A percentile compares a stretch with the other conserved stretches of the same genome.
These are phyloP conservation scores for Mormoops blainvillei DNA, from an alignment of 2,113 vertebrate genomes.

Conservation along the genomic window DNA sequence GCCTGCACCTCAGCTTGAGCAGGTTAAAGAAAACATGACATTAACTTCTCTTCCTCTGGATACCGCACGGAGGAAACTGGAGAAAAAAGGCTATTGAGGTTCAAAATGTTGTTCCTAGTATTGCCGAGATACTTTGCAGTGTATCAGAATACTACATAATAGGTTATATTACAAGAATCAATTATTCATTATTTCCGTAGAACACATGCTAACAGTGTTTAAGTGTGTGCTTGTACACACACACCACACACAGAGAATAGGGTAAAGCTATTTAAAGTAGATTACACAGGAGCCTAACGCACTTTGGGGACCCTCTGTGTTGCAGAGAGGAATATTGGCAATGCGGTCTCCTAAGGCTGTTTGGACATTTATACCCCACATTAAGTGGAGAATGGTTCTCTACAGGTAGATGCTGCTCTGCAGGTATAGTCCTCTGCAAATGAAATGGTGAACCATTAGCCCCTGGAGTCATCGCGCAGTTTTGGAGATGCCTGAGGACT, in stretches of 20 bases:
- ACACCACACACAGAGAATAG: neutral
- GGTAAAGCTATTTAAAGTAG: conserved; percentile 55
- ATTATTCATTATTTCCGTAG: conserved; percentile 48
- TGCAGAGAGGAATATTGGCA: neutral
- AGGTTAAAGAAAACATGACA: neutral
- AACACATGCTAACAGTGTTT: neutral
- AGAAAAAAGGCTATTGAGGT: neutral
- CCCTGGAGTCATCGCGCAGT: neutral
- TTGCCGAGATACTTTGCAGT: neutral
- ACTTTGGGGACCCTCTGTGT: neutral
- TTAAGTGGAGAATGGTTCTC: neutral
- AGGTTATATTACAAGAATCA: conserved; percentile 15
- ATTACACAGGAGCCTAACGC: neutral
- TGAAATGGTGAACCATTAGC: neutral
- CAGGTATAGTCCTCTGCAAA: neutral
- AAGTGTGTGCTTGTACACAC: neutral
- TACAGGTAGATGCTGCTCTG: neutral
- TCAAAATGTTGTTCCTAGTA: neutral
- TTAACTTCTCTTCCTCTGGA: neutral
- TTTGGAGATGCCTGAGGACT: neutral
- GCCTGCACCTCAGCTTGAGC: neutral
- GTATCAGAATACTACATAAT: conserved; percentile 21
- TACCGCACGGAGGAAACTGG: neutral
- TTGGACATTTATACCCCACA: neutral
- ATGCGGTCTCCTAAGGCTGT: neutral